These are phyloP conservation scores for Sphecodes monilicornis DNA, from an alignment of 2,888 invertebrate genomes.

Conservation along the genomic window DNA sequence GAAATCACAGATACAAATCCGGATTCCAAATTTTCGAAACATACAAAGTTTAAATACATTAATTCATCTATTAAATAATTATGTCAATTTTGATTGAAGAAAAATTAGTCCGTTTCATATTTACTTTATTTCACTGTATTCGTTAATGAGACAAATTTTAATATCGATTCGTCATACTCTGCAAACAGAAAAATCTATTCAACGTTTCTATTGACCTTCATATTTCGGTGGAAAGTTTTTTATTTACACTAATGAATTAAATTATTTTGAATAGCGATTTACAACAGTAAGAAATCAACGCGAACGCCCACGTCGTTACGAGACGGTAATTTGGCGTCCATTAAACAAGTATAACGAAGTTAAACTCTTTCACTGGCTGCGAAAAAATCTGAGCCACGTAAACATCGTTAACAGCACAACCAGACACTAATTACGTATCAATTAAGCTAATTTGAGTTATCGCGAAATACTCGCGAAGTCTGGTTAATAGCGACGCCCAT, in stretches of 20 bases:
- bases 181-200: neutral
- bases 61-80: neutral
- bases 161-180: neutral
- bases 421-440: conserved; percentile 15
- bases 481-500: neutral
- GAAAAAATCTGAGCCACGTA: neutral
- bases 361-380: neutral
- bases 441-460: conserved; percentile 28
- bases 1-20: neutral
- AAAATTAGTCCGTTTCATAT: neutral
- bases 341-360: conserved; percentile 8
- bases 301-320: neutral
- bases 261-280: neutral
- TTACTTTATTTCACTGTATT: neutral
- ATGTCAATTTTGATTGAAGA: neutral
- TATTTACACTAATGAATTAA: neutral
- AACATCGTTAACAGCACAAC: neutral
- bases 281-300: neutral
- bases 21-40: neutral
- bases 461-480: neutral
- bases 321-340: neutral
- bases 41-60: neutral
- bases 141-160: neutral
- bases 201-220: too few species aligned
- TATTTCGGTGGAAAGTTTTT: neutral